Evolutionary conservation across 2,888 invertebrate species (phyloP).

Genomic region (Scaptomyza polygonia): DNA sequence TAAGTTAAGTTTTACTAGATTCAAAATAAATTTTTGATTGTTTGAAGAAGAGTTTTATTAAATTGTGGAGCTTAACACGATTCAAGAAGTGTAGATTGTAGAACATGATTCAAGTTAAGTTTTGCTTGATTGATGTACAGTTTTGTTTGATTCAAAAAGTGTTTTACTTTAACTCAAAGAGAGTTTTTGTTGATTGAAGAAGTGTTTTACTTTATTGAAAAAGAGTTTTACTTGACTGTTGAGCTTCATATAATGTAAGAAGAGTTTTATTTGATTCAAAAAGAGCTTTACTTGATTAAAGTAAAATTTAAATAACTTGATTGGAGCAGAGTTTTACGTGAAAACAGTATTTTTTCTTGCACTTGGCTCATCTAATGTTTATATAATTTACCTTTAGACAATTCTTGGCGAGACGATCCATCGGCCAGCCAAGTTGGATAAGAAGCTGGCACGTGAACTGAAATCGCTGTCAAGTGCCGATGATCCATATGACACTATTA

Average conservation of each 20-base stretch:
- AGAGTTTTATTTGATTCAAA: not conserved
- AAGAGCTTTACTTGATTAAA: not conserved
- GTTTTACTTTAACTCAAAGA: too few species aligned
- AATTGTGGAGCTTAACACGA: too few species aligned
- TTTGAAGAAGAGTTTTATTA: not conserved
- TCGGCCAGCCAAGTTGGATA: slow-evolving; percentile 93
- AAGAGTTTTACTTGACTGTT: too few species aligned
- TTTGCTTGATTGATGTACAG: too few species aligned
- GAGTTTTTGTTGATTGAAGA: too few species aligned
- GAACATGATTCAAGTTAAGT: too few species aligned
- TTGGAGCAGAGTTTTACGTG: not conserved
- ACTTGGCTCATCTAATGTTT: not conserved
- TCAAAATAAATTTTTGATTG: not conserved
- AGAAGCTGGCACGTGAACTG: slow-evolving; percentile 91
- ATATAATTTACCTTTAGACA: slow-evolving; percentile 85
- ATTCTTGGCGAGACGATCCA: slow-evolving; percentile 93
- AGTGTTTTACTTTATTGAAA: too few species aligned
- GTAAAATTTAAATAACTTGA: not conserved
- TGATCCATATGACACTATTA: slow-evolving; percentile 93
- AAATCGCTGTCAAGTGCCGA: slow-evolving; percentile 89
- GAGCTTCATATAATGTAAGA: too few species aligned
- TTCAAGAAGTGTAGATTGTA: too few species aligned
- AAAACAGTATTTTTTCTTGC: too few species aligned
- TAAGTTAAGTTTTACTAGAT: not conserved
- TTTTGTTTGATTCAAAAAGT: too few species aligned